phyloP scores from a whole-genome alignment of 1,140 invertebrate species.

The Trypoxylus dichotomus region DNA sequence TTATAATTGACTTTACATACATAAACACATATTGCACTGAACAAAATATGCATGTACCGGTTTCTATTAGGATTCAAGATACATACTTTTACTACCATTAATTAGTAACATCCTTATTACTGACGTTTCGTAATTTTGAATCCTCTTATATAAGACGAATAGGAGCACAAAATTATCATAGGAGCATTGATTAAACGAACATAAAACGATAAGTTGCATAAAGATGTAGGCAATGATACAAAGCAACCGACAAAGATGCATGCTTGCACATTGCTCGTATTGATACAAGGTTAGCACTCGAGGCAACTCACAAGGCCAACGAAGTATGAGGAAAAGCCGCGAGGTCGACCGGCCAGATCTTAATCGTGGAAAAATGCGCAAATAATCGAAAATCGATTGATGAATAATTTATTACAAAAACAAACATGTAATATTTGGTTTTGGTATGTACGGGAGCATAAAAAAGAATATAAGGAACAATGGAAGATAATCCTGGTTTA shows the following conservation, averaged over 20 bases:
- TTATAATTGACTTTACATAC: neutral
- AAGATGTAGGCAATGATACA: neutral
- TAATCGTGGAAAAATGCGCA: neutral
- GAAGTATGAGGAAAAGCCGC: neutral
- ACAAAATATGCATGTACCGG: neutral
- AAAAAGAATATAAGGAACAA: too few relatives aligned
- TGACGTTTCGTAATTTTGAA: neutral
- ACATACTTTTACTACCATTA: too few relatives aligned
- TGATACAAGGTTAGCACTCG: neutral
- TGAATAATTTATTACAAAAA: neutral
- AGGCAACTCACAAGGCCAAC: neutral
- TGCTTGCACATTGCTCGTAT: neutral
- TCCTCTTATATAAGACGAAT: neutral
- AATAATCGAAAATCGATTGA: neutral
- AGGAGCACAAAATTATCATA: neutral
- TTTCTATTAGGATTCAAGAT: neutral
- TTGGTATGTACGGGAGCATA: too few relatives aligned
- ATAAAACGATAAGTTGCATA: slow-evolving; percentile 2
- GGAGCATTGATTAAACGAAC: neutral
- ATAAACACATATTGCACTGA: neutral
- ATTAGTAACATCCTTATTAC: too few relatives aligned
- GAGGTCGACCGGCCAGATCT: neutral
- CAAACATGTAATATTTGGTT: too few relatives aligned
- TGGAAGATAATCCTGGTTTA: too few relatives aligned
- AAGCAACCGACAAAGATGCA: neutral